Evolutionary conservation across 1,140 invertebrate species (phyloP), one percentile per base, ranked within the genome.

Genomic region (Drosophila repletoides): DNA sequence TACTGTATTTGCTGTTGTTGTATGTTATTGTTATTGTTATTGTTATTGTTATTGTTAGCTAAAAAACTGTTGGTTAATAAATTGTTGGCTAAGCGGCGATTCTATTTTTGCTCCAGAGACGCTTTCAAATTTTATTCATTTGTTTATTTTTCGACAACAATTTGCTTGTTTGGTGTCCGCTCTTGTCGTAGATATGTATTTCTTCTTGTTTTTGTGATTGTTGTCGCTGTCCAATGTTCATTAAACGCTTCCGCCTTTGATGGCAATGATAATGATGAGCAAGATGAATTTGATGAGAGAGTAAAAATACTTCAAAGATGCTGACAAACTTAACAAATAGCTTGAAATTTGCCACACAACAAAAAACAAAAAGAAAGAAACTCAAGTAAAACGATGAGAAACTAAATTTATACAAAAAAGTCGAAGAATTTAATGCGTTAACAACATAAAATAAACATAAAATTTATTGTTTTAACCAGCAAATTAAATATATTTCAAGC

Each of bases 171-270:
- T 49, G 28, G 28, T 28, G 15, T 17, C 45, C 58, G 31, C 46
- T 7, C 7, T 52, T 56, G 52, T 53, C 72, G 43, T 19, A 49
- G 38, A 43, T 67, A 36, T 45, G 38, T 61, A 61, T 34, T 9
- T 65, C 33, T n/a, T 46, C n/a, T 26, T 53, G 40, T 19, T 68
- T 34, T 38, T 65, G 63, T 51, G 29, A 56, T 67, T 59, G 61
- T 58, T 67, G 68, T 64, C 56, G 52, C 55, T 67, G 64, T 15
- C 63, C 65, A 60, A 76, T 83, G 77, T 76, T 84, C 64, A 73
- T 70, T 83, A 77, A 83, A 83, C 70, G 72, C 70, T 83, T 84
- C 74, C 79, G 79, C 73, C 59, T 81, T 34, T 28, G 63, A 15
- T 43, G 55, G 45, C 45, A 41, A 51, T 51, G 45, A 41, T 43